Conservation (phyloP, 1,140 invertebrate genomes). For the Platyura marginata region DNA sequence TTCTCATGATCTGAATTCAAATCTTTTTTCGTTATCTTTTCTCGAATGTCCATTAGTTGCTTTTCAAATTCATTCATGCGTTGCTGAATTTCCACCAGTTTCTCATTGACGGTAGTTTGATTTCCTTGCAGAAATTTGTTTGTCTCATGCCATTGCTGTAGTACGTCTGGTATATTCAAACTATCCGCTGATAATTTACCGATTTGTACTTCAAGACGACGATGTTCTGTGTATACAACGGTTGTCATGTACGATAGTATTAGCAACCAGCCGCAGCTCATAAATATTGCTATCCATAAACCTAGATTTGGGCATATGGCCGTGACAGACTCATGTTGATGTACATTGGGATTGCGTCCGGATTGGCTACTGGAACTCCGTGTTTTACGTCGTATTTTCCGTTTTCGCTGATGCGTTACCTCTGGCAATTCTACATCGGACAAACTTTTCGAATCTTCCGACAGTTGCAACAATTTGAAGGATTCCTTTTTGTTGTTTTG, state of each 20-base stretch:
- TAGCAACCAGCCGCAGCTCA: neutral
- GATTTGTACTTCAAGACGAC: neutral
- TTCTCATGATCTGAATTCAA: neutral
- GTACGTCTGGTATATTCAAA: neutral
- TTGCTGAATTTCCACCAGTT: neutral
- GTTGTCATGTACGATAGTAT: neutral
- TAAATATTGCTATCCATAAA: neutral
- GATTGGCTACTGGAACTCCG: neutral
- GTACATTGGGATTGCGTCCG: neutral
- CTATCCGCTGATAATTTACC: neutral
- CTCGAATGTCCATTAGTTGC: neutral
- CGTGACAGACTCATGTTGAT: neutral
- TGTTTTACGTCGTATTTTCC: neutral
- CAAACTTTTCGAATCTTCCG: neutral
- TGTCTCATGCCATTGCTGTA: neutral
- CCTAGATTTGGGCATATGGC: neutral
- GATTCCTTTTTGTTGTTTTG: neutral
- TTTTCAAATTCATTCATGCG: neutral
- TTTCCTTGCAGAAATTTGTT: neutral
- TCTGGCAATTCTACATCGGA: neutral
- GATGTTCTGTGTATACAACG: neutral
- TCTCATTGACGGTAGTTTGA: neutral
- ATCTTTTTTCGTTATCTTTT: neutral
- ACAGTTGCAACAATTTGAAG: neutral
- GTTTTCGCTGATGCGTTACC: neutral